Evolutionary conservation across 2,113 vertebrate genomes (phyloP).

Genomic region (Tachuris rubrigastra): DNA sequence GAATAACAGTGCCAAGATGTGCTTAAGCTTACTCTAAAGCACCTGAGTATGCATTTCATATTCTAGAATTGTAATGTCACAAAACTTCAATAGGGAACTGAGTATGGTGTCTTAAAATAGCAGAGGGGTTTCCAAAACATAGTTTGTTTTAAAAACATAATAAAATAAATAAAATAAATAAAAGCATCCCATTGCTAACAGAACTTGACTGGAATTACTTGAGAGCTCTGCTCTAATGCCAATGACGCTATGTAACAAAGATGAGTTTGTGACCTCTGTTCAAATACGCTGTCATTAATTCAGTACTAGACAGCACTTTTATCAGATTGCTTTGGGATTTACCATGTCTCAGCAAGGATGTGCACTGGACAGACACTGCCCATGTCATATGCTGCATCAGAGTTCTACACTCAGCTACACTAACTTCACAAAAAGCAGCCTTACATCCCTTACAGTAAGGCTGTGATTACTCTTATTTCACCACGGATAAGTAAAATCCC

Average conservation of each 20-base stretch:
- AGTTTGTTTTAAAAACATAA: not conserved
- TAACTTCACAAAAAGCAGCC: conserved; percentile 3
- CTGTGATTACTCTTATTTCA: conserved; percentile 16
- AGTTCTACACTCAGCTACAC: not conserved
- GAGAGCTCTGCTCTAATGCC: conserved; percentile 2
- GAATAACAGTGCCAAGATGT: not conserved
- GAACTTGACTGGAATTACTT: not conserved
- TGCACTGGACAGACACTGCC: not conserved
- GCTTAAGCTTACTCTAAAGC: not conserved
- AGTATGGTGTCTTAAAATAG: not conserved
- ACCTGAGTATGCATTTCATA: not conserved
- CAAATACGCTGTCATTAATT: not conserved
- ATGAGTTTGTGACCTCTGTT: not conserved
- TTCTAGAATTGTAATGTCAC: not conserved
- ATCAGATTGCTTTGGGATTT: conserved; percentile 5
- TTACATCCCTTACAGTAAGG: not conserved
- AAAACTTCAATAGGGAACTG: not conserved
- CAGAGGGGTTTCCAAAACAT: not conserved
- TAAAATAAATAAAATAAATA: conserved; percentile 58
- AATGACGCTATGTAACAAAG: not conserved
- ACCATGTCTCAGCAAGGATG: not conserved
- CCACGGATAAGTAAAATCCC: conserved; percentile 63
- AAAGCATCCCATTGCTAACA: not conserved
- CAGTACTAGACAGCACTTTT: not conserved
- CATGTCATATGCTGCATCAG: not conserved